Conservation (phyloP, 2,888 invertebrate species). For the Epinotia demarniana region DNA sequence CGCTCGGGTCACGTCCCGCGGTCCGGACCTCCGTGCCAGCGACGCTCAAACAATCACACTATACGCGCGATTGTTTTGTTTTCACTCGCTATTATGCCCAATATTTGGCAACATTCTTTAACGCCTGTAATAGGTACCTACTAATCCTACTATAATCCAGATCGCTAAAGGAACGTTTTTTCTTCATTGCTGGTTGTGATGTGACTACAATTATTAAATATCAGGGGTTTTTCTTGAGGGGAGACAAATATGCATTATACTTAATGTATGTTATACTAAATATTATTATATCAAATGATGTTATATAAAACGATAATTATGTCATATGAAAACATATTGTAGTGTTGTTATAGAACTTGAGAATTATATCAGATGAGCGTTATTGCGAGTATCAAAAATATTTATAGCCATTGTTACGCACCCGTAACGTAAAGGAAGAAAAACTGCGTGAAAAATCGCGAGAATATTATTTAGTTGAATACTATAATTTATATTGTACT, state of each 20-base stretch:
- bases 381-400: too few relatives aligned
- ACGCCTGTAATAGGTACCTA: conserved; percentile 12
- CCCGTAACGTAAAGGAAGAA: background rate
- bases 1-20: conserved; percentile 48
- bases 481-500: background rate
- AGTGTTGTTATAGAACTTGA: too few relatives aligned
- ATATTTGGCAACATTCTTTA: conserved; percentile 13
- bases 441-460: background rate
- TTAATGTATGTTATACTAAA: too few relatives aligned
- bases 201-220: background rate
- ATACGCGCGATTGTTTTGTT: conserved; percentile 34
- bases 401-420: too few relatives aligned
- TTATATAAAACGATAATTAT: too few relatives aligned
- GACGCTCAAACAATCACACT: conserved; percentile 51
- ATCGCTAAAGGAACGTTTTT: background rate
- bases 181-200: background rate
- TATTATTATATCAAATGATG: too few relatives aligned
- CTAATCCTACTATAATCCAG: background rate
- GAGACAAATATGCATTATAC: too few relatives aligned
- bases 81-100: conserved; percentile 14
- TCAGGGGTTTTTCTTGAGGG: background rate
- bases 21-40: conserved; percentile 50
- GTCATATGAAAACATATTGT: too few relatives aligned
- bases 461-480: background rate
- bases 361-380: too few relatives aligned